Conservation (phyloP, 2,797 vertebrate species). For the Leptoclinus maculatus region DNA sequence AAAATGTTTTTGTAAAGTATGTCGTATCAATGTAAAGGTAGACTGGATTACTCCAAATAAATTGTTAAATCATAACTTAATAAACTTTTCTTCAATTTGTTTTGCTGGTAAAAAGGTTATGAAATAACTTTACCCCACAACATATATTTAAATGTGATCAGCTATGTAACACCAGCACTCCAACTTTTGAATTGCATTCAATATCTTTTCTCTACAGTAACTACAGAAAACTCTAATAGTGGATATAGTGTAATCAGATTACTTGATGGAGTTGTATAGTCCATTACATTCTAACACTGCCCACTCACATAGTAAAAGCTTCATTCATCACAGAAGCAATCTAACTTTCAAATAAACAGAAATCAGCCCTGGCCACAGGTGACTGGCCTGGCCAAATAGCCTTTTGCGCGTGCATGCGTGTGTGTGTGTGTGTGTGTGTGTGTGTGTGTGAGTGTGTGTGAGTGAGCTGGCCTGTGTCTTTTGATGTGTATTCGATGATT, state of each 20-base stretch:
- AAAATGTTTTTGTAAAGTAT: constrained; percentile 32
- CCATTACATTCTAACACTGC: constrained; percentile 26
- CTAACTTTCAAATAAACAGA: constrained; percentile 83
- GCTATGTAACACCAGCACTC: not conserved
- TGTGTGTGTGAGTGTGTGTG: constrained; percentile 9
- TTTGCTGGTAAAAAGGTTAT: not conserved
- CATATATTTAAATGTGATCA: not conserved
- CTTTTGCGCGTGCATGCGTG: constrained; percentile 39
- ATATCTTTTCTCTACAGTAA: not conserved
- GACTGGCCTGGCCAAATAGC: constrained; percentile 78
- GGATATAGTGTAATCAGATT: constrained; percentile 19
- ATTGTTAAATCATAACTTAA: not conserved
- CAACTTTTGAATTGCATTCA: not conserved
- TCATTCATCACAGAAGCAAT: constrained; percentile 72
- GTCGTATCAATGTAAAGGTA: constrained; percentile 16
- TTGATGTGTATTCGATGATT: constrained; percentile 37
- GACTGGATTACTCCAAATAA: constrained; percentile 3
- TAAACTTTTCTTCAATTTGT: not conserved
- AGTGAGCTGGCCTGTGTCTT: constrained; percentile 20
- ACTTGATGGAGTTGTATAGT: constrained; percentile 30
- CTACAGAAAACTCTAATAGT: not conserved
- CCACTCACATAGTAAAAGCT: constrained; percentile 37
- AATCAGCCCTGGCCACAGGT: constrained; percentile 76
- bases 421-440: constrained; percentile 20
- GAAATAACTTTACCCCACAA: not conserved